Evolutionary conservation across 2,113 vertebrate genomes (phyloP), one percentile per base, ranked within the genome.

Genomic region (Chlamydotis undulata): DNA sequence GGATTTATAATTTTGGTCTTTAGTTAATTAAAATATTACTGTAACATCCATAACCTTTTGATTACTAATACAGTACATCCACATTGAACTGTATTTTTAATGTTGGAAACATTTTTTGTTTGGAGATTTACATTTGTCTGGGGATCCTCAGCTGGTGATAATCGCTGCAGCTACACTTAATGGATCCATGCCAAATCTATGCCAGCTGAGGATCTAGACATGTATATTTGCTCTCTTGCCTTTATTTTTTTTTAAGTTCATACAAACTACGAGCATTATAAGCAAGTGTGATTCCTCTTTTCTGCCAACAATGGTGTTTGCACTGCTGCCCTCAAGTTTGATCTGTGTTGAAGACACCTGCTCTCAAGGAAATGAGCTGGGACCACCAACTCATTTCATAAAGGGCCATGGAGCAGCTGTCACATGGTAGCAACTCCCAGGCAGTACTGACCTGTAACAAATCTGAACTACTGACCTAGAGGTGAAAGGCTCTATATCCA

Each of bases 401-500:
- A 74, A 93, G 86, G 85, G 82, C 93, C 94, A 95, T 75, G 1
- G 60, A 96, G 90, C 96, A 97, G 93, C 97, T 97, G 97, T 75
- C 93, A 89, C 90, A 90, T 21, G 90, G 83, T 10, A 94, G 93
- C 67, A 89, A n/a, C 93, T 96, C 95, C 89, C 94, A 91, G 94
- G 93, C 96, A 87, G 83, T 79, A 37, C 93, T 93, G 95, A 97
- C 96, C 95, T 97, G 96, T 92, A 63, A 95, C 92, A 96, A 97
- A 97, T 96, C 90, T 93, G 88, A 92, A 90, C 83, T 77, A 50
- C 85, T 97, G 97, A 97, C 96, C 95, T 84, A 69, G 89, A 97
- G 95, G 96, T 95, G 95, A 97, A 97, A 83, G 94, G 94, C 69
- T 96, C 94, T 91, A 67, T 83, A 96, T 96, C 96, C 93, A 97